Percentiles rank a stretch among this genome's conserved stretches.
Evolutionary conservation across 2,797 vertebrate genomes (phyloP).

Genomic region (Lophotriccus pileatus): DNA sequence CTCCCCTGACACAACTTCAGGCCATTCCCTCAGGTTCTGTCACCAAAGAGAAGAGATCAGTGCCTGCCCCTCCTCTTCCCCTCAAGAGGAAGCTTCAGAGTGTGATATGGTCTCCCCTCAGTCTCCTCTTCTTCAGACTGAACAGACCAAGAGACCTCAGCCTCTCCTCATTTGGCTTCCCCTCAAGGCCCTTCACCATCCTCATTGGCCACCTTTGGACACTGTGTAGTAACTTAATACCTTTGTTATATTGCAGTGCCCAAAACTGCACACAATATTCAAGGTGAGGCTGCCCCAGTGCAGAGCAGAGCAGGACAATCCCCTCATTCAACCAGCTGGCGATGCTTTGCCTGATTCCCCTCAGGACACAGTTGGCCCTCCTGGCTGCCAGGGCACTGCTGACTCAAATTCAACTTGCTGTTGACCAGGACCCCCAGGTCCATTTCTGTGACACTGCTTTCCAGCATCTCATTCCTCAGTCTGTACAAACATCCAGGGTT

Average conservation of each 20-base stretch:
- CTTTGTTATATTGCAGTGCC: neutral
- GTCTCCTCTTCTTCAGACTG: neutral
- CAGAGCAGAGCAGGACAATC: neutral
- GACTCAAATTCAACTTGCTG: neutral
- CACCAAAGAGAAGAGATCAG: neutral
- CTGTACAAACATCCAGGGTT: neutral
- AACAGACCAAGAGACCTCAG: neutral
- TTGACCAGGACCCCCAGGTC: neutral
- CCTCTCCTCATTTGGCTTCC: neutral
- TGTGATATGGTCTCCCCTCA: neutral
- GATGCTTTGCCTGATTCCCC: neutral
- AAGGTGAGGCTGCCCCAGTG: neutral
- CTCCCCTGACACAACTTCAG: neutral
- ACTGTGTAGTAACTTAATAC: neutral
- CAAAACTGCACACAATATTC: neutral
- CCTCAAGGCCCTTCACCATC: neutral
- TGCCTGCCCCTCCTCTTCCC: neutral
- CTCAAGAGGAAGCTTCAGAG: neutral
- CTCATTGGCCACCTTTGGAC: neutral
- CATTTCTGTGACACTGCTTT: neutral
- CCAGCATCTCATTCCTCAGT: too few species aligned
- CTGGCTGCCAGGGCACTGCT: neutral
- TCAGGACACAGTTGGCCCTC: neutral
- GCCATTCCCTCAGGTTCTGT: neutral
- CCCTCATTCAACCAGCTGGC: fast-evolving